Evolutionary conservation across 1,140 invertebrate genomes (phyloP).

Genomic region (Drosophila suzukii): DNA sequence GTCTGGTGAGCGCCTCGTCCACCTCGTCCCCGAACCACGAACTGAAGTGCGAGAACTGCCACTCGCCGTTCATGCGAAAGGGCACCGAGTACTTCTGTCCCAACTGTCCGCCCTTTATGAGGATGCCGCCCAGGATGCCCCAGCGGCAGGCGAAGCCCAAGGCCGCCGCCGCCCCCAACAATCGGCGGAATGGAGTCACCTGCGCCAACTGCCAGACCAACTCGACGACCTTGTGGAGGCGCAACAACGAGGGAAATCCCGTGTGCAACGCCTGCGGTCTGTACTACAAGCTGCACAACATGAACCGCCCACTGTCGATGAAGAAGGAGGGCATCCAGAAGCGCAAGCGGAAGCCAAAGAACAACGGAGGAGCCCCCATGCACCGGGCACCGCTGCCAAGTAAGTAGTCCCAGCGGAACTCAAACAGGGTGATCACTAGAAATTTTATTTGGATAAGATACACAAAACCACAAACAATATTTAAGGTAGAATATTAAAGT

Average conservation of each 20-base stretch:
- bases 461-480: too few species aligned
- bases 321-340: slow-evolving; percentile 98
- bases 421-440: too few species aligned
- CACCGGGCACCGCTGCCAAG: slow-evolving; percentile 68
- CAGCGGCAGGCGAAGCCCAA: slow-evolving; percentile 74
- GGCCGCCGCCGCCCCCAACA: slow-evolving; percentile 79
- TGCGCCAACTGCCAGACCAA: slow-evolving; percentile 96
- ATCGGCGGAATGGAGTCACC: slow-evolving; percentile 90
- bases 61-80: slow-evolving; percentile 54
- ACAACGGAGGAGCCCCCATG: slow-evolving; percentile 85
- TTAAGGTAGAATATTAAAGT: too few species aligned
- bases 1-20: slow-evolving; percentile 41
- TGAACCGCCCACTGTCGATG: slow-evolving; percentile 96
- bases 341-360: slow-evolving; percentile 95
- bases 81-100: slow-evolving; percentile 59
- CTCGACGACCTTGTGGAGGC: slow-evolving; percentile 95
- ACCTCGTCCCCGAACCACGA: slow-evolving; percentile 50
- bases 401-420: slow-evolving; percentile 40
- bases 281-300: slow-evolving; percentile 96
- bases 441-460: too few species aligned
- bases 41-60: slow-evolving; percentile 67
- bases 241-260: slow-evolving; percentile 94
- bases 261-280: slow-evolving; percentile 98
- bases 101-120: slow-evolving; percentile 38
- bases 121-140: slow-evolving; percentile 46